phyloP scores from a whole-genome alignment of 2,113 vertebrate genomes.

The Calyptomena viridis region DNA sequence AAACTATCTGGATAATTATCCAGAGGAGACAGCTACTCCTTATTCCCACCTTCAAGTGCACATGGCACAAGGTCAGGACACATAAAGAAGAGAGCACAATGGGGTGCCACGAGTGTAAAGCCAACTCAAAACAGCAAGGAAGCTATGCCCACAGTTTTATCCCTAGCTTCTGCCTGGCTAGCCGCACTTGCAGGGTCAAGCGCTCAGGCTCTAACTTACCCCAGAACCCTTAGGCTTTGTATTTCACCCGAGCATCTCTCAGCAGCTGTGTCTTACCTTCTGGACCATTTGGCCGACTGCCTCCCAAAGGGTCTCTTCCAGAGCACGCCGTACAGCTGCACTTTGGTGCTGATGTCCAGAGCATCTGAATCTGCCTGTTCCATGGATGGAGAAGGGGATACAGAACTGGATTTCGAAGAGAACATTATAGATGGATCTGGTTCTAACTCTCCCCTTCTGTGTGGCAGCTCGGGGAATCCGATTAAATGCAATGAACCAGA shows the following conservation, averaged over 20 bases:
- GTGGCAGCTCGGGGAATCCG: conserved; percentile 43
- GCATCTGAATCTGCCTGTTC: conserved; percentile 88
- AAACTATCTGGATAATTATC: background rate
- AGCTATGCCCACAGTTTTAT: background rate
- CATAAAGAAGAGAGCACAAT: background rate
- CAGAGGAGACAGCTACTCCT: background rate
- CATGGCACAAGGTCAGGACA: background rate
- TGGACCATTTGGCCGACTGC: conserved; percentile 93
- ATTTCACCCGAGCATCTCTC: background rate
- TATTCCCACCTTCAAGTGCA: background rate
- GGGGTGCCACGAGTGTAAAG: rapidly evolving
- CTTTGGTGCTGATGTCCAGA: conserved; percentile 95
- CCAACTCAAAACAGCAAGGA: background rate
- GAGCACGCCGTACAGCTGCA: conserved; percentile 93
- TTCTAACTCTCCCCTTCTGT: background rate
- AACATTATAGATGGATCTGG: conserved; percentile 72
- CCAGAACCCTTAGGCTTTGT: background rate
- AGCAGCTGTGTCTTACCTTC: conserved; percentile 77
- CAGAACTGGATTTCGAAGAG: conserved; percentile 77
- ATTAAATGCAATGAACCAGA: conserved; percentile 56
- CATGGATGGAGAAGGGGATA: conserved; percentile 86
- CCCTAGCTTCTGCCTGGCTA: background rate
- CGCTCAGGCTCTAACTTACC: background rate
- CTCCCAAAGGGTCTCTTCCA: conserved; percentile 97
- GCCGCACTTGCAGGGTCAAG: background rate